A percentile compares a stretch with the other conserved stretches of the same genome.
These are phyloP conservation scores for Liasis olivaceus DNA, from an alignment of 2,797 vertebrate genomes.

Conservation along the genomic window DNA sequence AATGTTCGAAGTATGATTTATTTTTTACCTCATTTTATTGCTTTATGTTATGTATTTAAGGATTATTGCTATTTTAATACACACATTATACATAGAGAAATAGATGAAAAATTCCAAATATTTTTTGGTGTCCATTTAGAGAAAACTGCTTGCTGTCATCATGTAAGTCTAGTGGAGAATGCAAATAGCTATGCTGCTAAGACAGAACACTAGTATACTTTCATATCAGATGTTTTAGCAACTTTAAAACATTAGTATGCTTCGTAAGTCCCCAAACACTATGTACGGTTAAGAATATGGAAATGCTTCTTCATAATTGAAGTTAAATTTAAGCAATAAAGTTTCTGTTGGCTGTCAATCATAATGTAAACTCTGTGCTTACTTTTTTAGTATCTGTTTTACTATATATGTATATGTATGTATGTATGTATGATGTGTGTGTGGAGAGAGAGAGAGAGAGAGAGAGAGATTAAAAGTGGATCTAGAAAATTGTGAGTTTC, in stretches of 20 bases:
- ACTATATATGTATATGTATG: not conserved
- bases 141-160: not conserved
- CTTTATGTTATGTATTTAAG: too few species aligned
- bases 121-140: not conserved
- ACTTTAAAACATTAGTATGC: conserved; percentile 4
- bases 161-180: not conserved
- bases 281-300: conserved; percentile 11
- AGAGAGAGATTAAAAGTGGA: not conserved
- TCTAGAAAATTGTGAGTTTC: not conserved
- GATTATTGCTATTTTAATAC: too few species aligned
- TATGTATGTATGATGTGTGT: not conserved
- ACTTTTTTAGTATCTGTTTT: not conserved
- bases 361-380: not conserved
- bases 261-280: conserved; percentile 12
- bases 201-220: not conserved
- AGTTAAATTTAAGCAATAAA: conserved; percentile 20
- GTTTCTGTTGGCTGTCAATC: not conserved
- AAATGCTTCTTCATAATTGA: not conserved
- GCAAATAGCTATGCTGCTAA: not conserved
- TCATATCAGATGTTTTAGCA: not conserved
- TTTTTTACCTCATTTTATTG: too few species aligned
- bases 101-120: too few species aligned
- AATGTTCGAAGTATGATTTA: too few species aligned
- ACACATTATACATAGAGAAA: too few species aligned
- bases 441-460: too few species aligned